Evolutionary conservation across 2,113 vertebrate genomes (phyloP).

Genomic region (Melierax canorus): DNA sequence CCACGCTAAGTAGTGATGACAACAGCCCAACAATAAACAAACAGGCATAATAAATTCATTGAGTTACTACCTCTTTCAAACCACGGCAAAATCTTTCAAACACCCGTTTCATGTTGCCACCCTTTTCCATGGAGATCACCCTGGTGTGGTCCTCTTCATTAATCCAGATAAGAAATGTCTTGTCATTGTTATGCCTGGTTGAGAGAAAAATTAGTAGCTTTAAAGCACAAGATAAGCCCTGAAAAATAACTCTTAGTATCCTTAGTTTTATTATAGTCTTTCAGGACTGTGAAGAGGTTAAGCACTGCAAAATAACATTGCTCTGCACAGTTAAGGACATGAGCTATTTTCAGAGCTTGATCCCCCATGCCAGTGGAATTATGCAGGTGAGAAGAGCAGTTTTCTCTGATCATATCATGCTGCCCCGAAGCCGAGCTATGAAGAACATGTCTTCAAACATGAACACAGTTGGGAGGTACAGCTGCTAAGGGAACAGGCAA

Average conservation of each 20-base stretch:
- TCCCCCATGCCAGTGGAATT: neutral
- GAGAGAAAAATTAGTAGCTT: neutral
- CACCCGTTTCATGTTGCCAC: slow-evolving; percentile 90
- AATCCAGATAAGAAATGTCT: slow-evolving; percentile 91
- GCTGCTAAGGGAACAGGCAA: neutral
- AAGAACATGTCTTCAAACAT: neutral
- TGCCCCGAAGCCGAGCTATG: neutral
- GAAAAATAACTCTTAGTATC: neutral
- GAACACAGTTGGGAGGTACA: neutral
- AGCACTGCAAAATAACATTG: neutral
- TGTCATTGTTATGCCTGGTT: slow-evolving; percentile 88
- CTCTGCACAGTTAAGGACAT: neutral
- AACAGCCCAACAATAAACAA: neutral
- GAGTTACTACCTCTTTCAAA: slow-evolving; percentile 80
- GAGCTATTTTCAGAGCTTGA: neutral
- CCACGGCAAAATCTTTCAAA: slow-evolving; percentile 90
- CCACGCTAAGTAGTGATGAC: neutral
- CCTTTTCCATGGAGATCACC: slow-evolving; percentile 91
- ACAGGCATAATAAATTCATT: neutral
- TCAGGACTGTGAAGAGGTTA: neutral
- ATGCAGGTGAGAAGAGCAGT: neutral
- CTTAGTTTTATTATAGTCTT: neutral
- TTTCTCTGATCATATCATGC: neutral
- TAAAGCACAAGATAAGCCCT: neutral
- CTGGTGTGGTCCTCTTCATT: slow-evolving; percentile 92